Base-by-base conservation (phyloP, 2,113 vertebrate genomes). In the Tringa solitaria region DNA sequence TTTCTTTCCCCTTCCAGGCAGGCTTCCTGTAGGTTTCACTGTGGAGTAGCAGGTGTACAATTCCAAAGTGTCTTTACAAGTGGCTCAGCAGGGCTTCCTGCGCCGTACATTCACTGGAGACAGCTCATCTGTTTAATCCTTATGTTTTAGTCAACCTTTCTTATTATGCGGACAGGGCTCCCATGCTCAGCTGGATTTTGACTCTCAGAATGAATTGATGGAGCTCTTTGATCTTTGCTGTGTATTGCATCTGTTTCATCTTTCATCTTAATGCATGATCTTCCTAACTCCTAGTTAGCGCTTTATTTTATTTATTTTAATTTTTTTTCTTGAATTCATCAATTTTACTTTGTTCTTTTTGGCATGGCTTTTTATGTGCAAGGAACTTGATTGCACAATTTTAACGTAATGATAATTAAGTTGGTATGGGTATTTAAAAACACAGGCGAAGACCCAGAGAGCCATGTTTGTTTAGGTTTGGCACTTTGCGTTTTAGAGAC, bases 61-160 rank as follows among this genome's bases (percentile, higher is more conserved):
- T 97, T 98, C 97, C 97, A 97, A 96, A 98, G 97, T 96, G 96
- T 97, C 98, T 98, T 98, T 98, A 97, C 97, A 98, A 98, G 98
- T 97, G 96, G 96, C 98, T 97, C 98, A 95, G 97, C 97, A 97
- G 98, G 98, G 95, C 94, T 92, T 96, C 95, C 95, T 93, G 86
- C 96, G 97, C 97, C 61, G 57, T 89, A 96, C 97, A 97, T 98
- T 98, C 87, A 76, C 96, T 97, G 97, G 98, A 98, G 98, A 98
- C 96, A 97, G 98, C 97, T 98, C 98, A 98, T 98, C 98, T 98
- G 97, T 98, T 98, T 98, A 98, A 98, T 98, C 98, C 98, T 97
- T 98, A 97, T 98, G 98, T 98, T 98, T 98, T 96, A 98, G 98
- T 98, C 98, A 98, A 96, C 98, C 97, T 98, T 98, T 97, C 97